A percentile compares a stretch with the other conserved stretches of the same genome.
Conservation (phyloP, 37 sponge, comb jelly and placozoan species). For the Aphrocallistes beatrix region DNA sequence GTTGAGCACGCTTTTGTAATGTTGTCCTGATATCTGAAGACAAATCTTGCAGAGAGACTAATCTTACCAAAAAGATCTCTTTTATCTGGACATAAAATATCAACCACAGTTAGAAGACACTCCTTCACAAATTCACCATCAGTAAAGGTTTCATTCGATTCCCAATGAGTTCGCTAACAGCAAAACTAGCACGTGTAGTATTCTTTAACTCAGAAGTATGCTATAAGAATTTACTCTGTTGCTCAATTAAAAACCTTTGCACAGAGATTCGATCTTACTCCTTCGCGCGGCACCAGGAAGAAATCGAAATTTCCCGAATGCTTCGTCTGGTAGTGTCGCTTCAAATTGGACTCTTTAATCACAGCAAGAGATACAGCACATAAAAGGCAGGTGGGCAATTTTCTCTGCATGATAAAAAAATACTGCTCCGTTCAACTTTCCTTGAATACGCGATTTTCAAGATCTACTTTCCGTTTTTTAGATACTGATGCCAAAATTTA, state of each 20-base stretch:
- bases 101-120: conserved; percentile 10
- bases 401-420: not conserved
- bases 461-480: conserved; percentile 5
- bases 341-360: not conserved
- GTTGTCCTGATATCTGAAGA: not conserved
- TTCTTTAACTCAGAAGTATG: not conserved
- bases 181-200: not conserved
- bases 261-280: no score
- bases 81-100: not conserved
- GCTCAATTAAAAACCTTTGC: not conserved
- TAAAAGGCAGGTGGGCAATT: not conserved
- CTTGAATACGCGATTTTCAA: not conserved
- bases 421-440: conserved; percentile 12
- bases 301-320: not conserved
- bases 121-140: conserved; percentile 10
- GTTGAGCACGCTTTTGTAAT: not conserved
- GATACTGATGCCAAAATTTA: no score
- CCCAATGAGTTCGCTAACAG: conserved; percentile 7
- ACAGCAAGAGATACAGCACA: not conserved
- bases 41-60: conserved; percentile 18
- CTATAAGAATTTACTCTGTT: not conserved
- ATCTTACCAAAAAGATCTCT: not conserved
- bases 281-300: no score
- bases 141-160: not conserved
- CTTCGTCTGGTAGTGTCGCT: not conserved